These are phyloP conservation scores for Pachycephala philippinensis DNA, from an alignment of 2,113 vertebrate species.

Conservation along the genomic window DNA sequence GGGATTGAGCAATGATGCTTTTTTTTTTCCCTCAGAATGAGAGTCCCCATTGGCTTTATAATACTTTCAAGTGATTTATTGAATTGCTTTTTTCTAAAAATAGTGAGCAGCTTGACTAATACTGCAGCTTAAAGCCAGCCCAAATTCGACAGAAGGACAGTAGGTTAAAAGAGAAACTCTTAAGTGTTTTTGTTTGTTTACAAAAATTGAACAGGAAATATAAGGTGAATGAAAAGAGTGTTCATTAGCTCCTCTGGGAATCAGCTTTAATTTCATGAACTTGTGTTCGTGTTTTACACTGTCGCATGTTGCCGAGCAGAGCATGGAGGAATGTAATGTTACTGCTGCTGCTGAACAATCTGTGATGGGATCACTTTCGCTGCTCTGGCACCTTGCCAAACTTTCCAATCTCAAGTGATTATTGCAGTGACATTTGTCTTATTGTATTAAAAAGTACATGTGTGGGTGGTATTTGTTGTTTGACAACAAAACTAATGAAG, in stretches of 20 bases:
- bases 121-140: neutral
- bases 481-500: conserved; percentile 48
- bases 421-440: conserved; percentile 19
- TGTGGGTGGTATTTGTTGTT: conserved; percentile 47
- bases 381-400: neutral
- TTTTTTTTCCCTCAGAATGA: neutral
- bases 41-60: neutral
- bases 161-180: neutral
- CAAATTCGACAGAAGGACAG: neutral
- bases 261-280: neutral
- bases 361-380: neutral
- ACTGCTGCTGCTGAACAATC: neutral
- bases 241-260: neutral
- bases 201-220: neutral
- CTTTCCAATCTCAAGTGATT: neutral
- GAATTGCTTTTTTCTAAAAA: conserved; percentile 18
- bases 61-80: neutral
- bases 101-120: neutral
- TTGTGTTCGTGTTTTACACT: neutral
- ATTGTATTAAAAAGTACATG: conserved; percentile 31
- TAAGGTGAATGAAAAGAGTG: accelerated
- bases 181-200: neutral
- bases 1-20: neutral
- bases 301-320: neutral
- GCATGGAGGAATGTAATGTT: neutral